phyloP scores from a whole-genome alignment of 2,888 invertebrate species.

The Xylophagus ater region DNA sequence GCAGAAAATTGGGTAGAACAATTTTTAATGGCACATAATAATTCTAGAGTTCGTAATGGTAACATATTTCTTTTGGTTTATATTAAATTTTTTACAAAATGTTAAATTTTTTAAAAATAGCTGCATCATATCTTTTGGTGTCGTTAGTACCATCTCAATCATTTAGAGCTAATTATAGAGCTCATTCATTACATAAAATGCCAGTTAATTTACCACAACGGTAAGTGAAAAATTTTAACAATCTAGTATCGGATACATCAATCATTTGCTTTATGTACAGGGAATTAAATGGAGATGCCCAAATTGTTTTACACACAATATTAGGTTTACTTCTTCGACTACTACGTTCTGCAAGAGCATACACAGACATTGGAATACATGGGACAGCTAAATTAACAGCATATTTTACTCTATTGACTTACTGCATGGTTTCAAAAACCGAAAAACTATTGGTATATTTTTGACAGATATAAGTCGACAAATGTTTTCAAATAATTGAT shows the following conservation, averaged over 20 bases:
- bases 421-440: conserved; percentile 79
- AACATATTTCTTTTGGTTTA: conserved; percentile 18
- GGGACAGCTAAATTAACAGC: conserved; percentile 86
- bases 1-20: conserved; percentile 86
- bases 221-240: conserved; percentile 15
- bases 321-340: conserved; percentile 64
- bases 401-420: conserved; percentile 84
- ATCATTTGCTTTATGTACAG: conserved; percentile 19
- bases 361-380: conserved; percentile 74
- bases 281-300: conserved; percentile 46
- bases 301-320: conserved; percentile 51
- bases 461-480: conserved; percentile 1
- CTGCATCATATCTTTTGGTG: conserved; percentile 80
- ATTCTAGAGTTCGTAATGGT: conserved; percentile 77
- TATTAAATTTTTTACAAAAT: conserved; percentile 6
- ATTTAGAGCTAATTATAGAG: conserved; percentile 78
- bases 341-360: conserved; percentile 71
- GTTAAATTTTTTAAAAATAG: conserved; percentile 35
- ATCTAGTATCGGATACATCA: not conserved
- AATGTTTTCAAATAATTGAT: conserved; percentile 4
- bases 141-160: conserved; percentile 83
- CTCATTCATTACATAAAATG: conserved; percentile 40
- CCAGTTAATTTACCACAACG: conserved; percentile 30
- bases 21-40: conserved; percentile 73
- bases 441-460: conserved; percentile 80